Base-by-base conservation (phyloP, 2,888 invertebrate species). In the Caenorhabditis sp. region DNA sequence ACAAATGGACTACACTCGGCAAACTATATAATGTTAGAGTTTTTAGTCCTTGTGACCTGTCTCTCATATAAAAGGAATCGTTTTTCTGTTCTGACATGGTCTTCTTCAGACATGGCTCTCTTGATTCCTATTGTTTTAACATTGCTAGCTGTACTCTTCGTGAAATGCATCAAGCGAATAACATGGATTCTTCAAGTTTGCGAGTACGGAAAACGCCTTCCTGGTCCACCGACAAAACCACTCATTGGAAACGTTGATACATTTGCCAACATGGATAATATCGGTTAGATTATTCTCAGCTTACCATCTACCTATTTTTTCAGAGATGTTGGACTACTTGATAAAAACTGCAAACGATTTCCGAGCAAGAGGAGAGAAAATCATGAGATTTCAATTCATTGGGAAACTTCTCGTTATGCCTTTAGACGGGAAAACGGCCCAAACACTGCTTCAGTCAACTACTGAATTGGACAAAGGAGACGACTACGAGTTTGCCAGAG, bases 401-500 rank as follows among this genome's bases (percentile, higher is more conserved):
- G 72, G 72, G n/a, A 59, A 58, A 31, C 12, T 69, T 12, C 10
- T 44, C 2, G 41, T 69, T 2, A 22, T 38, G 0, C 69, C 69
- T 24, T 54, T 69, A 14, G 69, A 69, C 38, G 69, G 69, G 14
- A 14, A 35, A 69, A 54, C 51, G 19, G 69, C 80, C 49, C 72
- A 87, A 82, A 64, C 77, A 14, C 85, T 93, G 22, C 82, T 92
- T 28, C 89, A 89, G 41, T 89, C 92, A 74, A 90, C 88, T 49
- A 90, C 86, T 38, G 88, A 91, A 49, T 80, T 93, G 10, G 89
- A 90, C 35, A 93, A 93, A 84, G 91, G 93, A 22, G 84, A 82
- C 38, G 92, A 93, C 73, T 93, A 94, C 86, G 82, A 90, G 19
- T 93, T 93, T 75, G 87, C 93, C 1, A 90, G 92, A 68, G 92